Base-by-base conservation (phyloP, 2,797 vertebrate genomes). In the Sphaeramia orbicularis region DNA sequence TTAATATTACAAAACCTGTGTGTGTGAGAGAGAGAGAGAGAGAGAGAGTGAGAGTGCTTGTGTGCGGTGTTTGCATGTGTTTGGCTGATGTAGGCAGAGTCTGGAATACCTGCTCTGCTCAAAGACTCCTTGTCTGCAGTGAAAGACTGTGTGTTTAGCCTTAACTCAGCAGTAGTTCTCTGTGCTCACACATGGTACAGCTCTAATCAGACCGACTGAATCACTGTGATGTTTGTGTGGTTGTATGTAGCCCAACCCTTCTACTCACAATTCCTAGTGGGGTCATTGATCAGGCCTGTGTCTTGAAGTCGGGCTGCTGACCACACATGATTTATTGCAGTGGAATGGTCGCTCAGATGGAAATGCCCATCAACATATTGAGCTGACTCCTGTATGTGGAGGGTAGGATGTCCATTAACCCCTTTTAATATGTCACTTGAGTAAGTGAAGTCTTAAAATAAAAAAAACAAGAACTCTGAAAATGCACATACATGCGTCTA, bases 51-150 rank as follows among this genome's bases (percentile, higher is more conserved):
- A n/a, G n/a, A n/a, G 44, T 58, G 44, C 76, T 58, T 35, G 48
- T 18, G 48, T 10, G 49, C 19, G 49, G 51, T n/a, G 60, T 9
- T 4, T 16, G 30, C 64, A 67, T 7, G 52, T 9, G 59, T 65
- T 54, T 56, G 42, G 71, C 62, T 80, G 78, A 87, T 76, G 74
- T 53, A 66, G 63, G 66, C 78, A 65, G 44, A 77, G 64, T 74
- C 56, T 60, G 71, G 45, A 74, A 76, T 83, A 87, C 62, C 64
- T 80, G 67, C 63, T 60, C 65, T 57, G 71, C 77, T 86, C 66
- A 89, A 89, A 74, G 83, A 65, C 43, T n/a, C n/a, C n/a, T n/a
- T n/a, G n/a, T n/a, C n/a, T n/a, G n/a, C n/a, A n/a, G n/a, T n/a
- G n/a, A n/a, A n/a, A n/a, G n/a, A n/a, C n/a, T n/a, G n/a, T n/a